phyloP scores from a whole-genome alignment of 2,797 vertebrate genomes.

The Triplophysa bombifrons region DNA sequence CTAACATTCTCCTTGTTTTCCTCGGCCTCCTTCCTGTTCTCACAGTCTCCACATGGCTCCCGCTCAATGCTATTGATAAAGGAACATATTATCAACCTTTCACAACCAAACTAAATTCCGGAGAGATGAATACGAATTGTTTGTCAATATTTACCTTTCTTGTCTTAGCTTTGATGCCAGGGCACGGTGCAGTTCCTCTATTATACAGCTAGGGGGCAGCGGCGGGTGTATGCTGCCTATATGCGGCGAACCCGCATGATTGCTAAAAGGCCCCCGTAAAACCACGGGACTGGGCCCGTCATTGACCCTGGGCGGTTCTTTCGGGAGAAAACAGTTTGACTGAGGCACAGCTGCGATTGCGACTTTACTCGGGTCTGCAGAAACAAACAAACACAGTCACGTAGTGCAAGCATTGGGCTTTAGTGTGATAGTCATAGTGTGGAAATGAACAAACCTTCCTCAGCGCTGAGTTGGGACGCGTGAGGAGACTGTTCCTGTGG shows the following conservation, averaged over 20 bases:
- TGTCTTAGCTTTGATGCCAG: constrained; percentile 94
- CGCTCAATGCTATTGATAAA: constrained; percentile 74
- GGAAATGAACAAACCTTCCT: constrained; percentile 70
- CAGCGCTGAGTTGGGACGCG: constrained; percentile 65
- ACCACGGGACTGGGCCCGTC: constrained; percentile 72
- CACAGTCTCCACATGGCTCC: constrained; percentile 70
- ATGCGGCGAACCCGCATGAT: constrained; percentile 87
- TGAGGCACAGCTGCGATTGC: constrained; percentile 71
- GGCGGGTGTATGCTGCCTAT: constrained; percentile 87
- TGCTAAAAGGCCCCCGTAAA: constrained; percentile 83
- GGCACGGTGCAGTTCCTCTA: constrained; percentile 95
- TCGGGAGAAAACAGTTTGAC: constrained; percentile 78
- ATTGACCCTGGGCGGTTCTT: constrained; percentile 72
- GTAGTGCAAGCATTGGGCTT: background rate
- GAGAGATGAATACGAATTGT: background rate
- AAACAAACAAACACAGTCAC: constrained; percentile 27
- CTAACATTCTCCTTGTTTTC: constrained; percentile 97
- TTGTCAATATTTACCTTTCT: constrained; percentile 81
- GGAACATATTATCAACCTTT: background rate
- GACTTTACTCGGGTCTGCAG: constrained; percentile 69
- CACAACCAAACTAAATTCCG: background rate
- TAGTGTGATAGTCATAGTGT: background rate
- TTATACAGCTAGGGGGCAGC: constrained; percentile 95
- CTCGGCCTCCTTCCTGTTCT: constrained; percentile 87
- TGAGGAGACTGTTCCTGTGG: constrained; percentile 68